Evolutionary conservation across 2,113 vertebrate species (phyloP).

Genomic region (Phyllostomus discolor): DNA sequence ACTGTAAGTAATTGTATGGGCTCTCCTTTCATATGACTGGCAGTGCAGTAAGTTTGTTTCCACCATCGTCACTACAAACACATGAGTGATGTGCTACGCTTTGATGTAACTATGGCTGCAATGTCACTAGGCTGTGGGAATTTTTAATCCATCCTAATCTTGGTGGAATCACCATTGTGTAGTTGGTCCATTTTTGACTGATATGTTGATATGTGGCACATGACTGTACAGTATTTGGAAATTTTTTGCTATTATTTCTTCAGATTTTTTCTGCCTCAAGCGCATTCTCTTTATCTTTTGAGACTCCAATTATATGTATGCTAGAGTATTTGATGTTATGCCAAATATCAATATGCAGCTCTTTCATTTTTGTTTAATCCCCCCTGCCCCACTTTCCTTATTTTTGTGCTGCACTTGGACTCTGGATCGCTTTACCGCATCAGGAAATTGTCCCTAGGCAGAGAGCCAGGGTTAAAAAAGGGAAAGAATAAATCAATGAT

Average conservation of each 20-base stretch:
- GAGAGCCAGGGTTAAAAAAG: conserved; percentile 49
- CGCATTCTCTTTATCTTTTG: background rate
- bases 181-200: background rate
- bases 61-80: background rate
- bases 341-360: background rate
- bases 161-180: background rate
- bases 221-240: background rate
- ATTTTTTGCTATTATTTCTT: background rate
- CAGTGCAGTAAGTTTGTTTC: background rate
- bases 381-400: accelerated
- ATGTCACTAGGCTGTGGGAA: background rate
- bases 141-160: background rate
- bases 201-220: background rate
- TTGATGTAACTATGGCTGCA: background rate
- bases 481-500: conserved; percentile 46
- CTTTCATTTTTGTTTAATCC: background rate
- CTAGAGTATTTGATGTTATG: conserved; percentile 17
- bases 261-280: background rate
- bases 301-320: background rate
- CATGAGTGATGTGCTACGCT: background rate
- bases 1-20: background rate
- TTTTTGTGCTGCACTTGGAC: background rate
- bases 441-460: conserved; percentile 60
- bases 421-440: background rate
- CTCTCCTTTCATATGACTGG: background rate